Evolutionary conservation across 2,797 vertebrate genomes (phyloP), one percentile per base, ranked within the genome.

Genomic region (Crocodylus rhombifer): DNA sequence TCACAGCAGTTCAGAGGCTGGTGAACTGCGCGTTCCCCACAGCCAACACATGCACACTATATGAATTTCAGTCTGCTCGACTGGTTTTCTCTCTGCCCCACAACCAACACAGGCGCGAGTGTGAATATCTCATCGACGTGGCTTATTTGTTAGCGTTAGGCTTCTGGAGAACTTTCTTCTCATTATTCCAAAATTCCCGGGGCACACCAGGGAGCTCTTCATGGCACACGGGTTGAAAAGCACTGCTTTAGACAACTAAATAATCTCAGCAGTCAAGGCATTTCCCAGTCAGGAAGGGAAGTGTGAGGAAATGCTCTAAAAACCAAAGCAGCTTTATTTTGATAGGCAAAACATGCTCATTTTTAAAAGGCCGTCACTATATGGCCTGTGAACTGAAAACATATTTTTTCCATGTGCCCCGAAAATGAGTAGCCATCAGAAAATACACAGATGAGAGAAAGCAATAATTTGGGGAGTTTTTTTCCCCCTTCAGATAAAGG

Each of bases 361-460:
- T 92, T 82, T 93, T 93, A 94, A 93, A 79, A 67, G 15, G 93
- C 14, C 16, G 26, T 57, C 65, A 78, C 82, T 91, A 7, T 33
- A 86, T 2, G 69, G 89, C 51, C 91, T 87, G 33, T 80, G 80
- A 84, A 94, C 89, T 51, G 42, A 83, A 89, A 65, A 16, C 74
- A 61, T 88, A 36, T 51, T 51, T 51, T 51, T 51, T 51, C 10
- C 42, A 51, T 92, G 74, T 84, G 90, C 95, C 86, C 93, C 94
- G 96, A 92, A 97, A 95, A 90, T 82, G 87, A 95, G 92, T 94
- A 91, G 82, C 56, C 23, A 81, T 89, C 88, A 79, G 77, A 89
- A 95, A 93, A 94, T 92, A 90, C 28, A 86, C 77, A 36, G 91
- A 69, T 69, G 9, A 33, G 28, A 30, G 18, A 11, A n/a, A 69